A percentile compares a stretch with the other conserved stretches of the same genome.
phyloP scores from a whole-genome alignment of 2,113 vertebrate genomes.

The Alces alces region DNA sequence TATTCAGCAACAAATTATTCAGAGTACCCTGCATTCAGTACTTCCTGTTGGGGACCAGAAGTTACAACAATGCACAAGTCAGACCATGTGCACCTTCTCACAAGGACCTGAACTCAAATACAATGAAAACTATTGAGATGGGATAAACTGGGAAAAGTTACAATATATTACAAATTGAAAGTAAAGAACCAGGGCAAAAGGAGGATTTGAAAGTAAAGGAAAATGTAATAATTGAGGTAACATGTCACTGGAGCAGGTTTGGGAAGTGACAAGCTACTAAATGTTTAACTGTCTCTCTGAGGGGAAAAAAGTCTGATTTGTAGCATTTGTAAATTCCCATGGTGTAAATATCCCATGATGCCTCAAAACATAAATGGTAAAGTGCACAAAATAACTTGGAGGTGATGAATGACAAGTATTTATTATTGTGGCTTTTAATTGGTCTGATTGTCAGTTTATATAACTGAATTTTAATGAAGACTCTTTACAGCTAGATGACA shows the following conservation, averaged over 20 bases:
- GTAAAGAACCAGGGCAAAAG: neutral
- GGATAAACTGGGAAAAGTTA: neutral
- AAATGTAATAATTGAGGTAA: neutral
- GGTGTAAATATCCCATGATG: neutral
- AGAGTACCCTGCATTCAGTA: fast-evolving
- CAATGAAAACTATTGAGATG: neutral
- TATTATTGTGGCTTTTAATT: neutral
- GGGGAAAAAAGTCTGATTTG: neutral
- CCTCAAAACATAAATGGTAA: neutral
- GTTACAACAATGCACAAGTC: neutral
- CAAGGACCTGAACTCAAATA: neutral
- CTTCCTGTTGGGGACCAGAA: neutral
- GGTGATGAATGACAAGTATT: neutral
- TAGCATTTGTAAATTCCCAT: neutral
- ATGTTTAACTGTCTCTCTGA: neutral
- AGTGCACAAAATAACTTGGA: neutral
- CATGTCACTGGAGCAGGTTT: neutral
- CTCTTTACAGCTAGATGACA: neutral
- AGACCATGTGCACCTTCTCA: fast-evolving
- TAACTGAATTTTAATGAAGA: neutral
- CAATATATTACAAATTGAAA: neutral
- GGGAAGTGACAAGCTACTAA: fast-evolving
- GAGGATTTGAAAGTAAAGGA: neutral
- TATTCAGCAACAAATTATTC: neutral
- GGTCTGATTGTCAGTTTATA: neutral